phyloP scores from a whole-genome alignment of 2,888 invertebrate genomes.

The Sarcophaga carnaria region DNA sequence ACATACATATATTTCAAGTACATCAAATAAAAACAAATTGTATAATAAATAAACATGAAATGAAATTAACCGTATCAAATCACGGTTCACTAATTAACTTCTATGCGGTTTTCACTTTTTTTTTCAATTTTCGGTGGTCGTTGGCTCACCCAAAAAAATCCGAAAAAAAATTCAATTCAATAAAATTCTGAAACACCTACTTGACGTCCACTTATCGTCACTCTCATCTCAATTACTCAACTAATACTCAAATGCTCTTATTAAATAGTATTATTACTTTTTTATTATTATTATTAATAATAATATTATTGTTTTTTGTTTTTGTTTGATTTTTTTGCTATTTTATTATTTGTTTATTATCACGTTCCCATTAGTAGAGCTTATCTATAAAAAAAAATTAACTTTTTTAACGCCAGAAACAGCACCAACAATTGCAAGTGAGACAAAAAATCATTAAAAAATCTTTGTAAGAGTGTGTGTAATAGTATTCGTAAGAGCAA shows the following conservation, averaged over 20 bases:
- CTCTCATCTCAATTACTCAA: conserved; percentile 31
- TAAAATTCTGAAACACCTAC: conserved; percentile 39
- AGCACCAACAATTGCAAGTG: conserved; percentile 12
- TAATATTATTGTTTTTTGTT: background rate
- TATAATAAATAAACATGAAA: conserved; percentile 7
- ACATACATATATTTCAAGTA: conserved; percentile 21
- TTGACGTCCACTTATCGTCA: conserved; percentile 24
- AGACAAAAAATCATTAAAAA: background rate
- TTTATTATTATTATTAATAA: conserved; percentile 14
- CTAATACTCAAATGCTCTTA: conserved; percentile 17
- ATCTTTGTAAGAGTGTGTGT: background rate
- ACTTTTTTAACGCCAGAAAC: conserved; percentile 1
- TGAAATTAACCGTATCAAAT: background rate
- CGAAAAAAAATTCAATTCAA: conserved; percentile 1
- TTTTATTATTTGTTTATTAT: conserved; percentile 37
- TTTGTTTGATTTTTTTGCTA: background rate
- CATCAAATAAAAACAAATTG: background rate
- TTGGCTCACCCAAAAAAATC: background rate
- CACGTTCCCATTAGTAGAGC: conserved; percentile 49
- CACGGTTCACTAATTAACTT: background rate
- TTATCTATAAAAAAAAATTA: conserved; percentile 58
- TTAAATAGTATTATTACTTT: conserved; percentile 34
- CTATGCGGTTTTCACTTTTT: background rate
- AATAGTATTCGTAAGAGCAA: background rate
- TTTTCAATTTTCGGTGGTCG: background rate